Conservation (phyloP, 2,888 invertebrate species). For the Coelopa pilipes region DNA sequence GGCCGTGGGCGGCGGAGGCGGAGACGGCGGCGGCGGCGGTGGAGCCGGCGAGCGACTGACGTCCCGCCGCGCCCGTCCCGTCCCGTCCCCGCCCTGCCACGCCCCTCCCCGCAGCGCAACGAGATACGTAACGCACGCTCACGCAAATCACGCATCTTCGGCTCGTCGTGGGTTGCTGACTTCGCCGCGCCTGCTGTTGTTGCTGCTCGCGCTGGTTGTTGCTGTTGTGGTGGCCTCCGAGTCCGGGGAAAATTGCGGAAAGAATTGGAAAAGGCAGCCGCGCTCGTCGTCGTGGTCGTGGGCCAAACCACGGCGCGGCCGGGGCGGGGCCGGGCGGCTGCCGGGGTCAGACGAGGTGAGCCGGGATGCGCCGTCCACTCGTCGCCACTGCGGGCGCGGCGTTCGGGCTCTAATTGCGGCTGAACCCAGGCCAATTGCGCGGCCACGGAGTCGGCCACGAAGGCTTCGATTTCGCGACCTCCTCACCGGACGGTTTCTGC, state of each 20-base stretch:
- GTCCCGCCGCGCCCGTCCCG: neutral
- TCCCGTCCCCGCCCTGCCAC: neutral
- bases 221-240: neutral
- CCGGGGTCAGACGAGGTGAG: neutral
- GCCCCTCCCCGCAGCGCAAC: conserved; percentile 20
- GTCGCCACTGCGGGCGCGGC: conserved; percentile 2
- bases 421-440: conserved; percentile 21
- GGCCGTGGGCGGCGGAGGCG: too few relatives aligned
- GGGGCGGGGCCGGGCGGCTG: neutral
- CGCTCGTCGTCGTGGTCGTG: neutral
- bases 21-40: neutral
- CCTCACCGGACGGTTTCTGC: too few relatives aligned
- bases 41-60: too few relatives aligned
- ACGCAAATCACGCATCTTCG: conserved; percentile 63
- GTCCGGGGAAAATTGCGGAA: neutral
- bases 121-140: conserved; percentile 62
- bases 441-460: neutral
- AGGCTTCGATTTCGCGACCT: too few relatives aligned
- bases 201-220: conserved; percentile 33
- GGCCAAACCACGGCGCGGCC: neutral
- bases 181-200: conserved; percentile 13
- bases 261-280: conserved; percentile 6
- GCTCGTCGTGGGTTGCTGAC: too few relatives aligned
- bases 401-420: conserved; percentile 24
- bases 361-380: neutral